Conservation (phyloP, 2,888 invertebrate genomes). For the Hydriomena furcata region DNA sequence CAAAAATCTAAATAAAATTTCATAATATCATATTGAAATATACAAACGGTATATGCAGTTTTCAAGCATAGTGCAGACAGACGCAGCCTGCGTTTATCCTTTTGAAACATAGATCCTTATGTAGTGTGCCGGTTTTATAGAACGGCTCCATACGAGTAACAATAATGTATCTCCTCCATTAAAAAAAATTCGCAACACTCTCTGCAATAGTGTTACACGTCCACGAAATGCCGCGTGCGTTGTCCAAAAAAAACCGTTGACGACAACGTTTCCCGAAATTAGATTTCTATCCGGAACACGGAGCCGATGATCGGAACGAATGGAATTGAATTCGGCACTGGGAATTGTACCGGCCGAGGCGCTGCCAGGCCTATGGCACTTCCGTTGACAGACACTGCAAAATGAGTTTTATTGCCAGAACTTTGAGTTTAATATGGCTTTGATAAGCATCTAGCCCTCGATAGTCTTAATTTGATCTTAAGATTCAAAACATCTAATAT, state of each 20-base stretch:
- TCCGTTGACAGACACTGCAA: background rate
- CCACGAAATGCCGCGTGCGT: constrained; percentile 42
- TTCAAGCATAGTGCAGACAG: no score
- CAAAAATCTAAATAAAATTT: no score
- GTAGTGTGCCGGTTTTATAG: no score
- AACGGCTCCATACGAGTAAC: background rate
- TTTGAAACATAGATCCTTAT: no score
- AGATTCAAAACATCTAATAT: no score
- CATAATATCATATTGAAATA: no score
- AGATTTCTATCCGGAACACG: constrained; percentile 60
- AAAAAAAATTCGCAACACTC: constrained; percentile 19
- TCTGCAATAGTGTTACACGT: constrained; percentile 14
- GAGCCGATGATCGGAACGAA: constrained; percentile 60
- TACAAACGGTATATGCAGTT: no score
- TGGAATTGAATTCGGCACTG: constrained; percentile 57
- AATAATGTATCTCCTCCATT: constrained; percentile 10
- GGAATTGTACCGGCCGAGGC: constrained; percentile 41
- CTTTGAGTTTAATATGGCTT: background rate
- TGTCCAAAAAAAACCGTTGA: constrained; percentile 57
- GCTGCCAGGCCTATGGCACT: constrained; percentile 14
- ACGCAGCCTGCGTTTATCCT: no score
- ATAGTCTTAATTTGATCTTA: no score
- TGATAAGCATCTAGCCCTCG: no score
- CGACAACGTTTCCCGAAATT: constrained; percentile 55
- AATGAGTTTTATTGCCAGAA: background rate